Evolutionary conservation across 2,888 invertebrate genomes (phyloP).

Genomic region (Petrolisthes manimaculis): DNA sequence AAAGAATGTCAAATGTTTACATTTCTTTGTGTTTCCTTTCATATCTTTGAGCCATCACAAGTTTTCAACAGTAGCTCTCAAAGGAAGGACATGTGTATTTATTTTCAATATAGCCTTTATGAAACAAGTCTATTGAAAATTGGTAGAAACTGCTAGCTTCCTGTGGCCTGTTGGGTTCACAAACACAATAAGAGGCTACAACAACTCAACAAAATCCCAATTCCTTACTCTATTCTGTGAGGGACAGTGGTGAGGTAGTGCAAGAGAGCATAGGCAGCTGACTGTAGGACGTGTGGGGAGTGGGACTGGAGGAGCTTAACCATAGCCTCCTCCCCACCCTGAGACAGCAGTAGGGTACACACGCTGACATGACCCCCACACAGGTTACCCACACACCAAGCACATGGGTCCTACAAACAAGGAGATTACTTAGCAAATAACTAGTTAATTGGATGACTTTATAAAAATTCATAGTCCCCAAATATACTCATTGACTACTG

Average conservation of each 20-base stretch:
- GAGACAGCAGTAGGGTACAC: constrained; percentile 31
- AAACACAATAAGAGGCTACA: no score
- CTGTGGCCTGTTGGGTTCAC: no score
- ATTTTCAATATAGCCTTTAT: no score
- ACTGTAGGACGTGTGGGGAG: constrained; percentile 39
- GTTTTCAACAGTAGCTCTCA: no score
- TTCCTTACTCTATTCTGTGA: constrained; percentile 30
- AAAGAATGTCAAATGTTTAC: no score
- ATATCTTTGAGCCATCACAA: no score
- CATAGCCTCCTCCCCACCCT: constrained; percentile 37
- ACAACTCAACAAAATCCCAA: no score
- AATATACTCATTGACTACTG: background rate
- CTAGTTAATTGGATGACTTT: background rate
- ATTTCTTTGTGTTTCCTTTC: no score
- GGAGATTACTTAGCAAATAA: background rate
- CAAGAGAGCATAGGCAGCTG: constrained; percentile 42
- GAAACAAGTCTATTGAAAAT: no score
- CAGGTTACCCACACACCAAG: constrained; percentile 52
- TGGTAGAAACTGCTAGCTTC: no score
- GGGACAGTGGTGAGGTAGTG: constrained; percentile 39
- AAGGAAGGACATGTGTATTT: no score
- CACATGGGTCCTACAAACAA: constrained; percentile 42
- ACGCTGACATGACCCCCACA: constrained; percentile 36
- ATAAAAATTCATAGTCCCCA: background rate
- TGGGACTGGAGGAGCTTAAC: constrained; percentile 24